Evolutionary conservation across 1,140 invertebrate genomes (phyloP).

Genomic region (Ooceraea biroi): DNA sequence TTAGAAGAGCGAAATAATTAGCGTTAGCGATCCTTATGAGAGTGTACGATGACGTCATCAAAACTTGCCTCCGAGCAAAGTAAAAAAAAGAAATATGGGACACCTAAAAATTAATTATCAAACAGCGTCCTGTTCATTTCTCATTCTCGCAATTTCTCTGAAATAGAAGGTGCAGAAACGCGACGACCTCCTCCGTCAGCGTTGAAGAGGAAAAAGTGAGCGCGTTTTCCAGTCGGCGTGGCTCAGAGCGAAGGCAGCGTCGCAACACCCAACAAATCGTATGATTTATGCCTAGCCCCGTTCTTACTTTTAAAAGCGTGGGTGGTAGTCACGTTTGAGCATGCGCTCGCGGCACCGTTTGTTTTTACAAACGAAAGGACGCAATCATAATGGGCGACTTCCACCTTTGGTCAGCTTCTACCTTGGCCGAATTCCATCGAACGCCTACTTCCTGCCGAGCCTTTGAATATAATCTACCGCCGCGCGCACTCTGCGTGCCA

Average conservation of each 20-base stretch:
- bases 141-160: background rate
- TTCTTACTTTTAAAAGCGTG: constrained; percentile 46
- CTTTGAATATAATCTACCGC: constrained; percentile 82
- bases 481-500: constrained; percentile 72
- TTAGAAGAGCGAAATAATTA: no score
- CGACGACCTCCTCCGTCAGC: background rate
- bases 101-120: no score
- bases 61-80: no score
- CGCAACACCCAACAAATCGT: constrained; percentile 5
- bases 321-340: constrained; percentile 37
- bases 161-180: background rate
- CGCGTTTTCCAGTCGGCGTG: background rate
- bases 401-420: constrained; percentile 82
- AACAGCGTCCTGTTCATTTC: no score
- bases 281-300: constrained; percentile 1
- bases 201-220: background rate
- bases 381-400: constrained; percentile 81
- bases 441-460: constrained; percentile 85
- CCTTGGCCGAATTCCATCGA: constrained; percentile 85
- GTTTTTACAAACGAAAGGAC: constrained; percentile 81
- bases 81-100: no score
- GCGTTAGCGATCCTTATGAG: no score
- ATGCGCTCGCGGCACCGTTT: constrained; percentile 71
- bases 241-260: constrained; percentile 1
- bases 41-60: no score